phyloP scores from a whole-genome alignment of 2,888 invertebrate species.

The Oegoconia quadripuncta region DNA sequence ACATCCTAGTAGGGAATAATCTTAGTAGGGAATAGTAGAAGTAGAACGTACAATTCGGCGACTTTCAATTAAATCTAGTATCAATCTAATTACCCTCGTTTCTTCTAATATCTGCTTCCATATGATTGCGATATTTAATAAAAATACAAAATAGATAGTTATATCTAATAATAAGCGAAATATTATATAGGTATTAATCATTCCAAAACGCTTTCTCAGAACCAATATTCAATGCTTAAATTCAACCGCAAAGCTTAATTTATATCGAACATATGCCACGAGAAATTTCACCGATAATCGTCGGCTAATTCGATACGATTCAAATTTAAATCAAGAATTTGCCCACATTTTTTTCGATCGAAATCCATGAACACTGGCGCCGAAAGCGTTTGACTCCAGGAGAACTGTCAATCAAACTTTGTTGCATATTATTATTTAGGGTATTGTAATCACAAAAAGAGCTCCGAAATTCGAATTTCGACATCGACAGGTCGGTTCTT shows the following conservation, averaged over 20 bases:
- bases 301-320: constrained; percentile 65
- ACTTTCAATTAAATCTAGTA: too few relatives aligned
- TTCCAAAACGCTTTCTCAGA: constrained; percentile 14
- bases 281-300: constrained; percentile 69
- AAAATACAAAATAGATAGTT: too few relatives aligned
- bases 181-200: too few relatives aligned
- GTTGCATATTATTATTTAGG: constrained; percentile 65
- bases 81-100: too few relatives aligned
- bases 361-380: constrained; percentile 36
- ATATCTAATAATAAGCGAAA: too few relatives aligned
- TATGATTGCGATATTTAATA: too few relatives aligned
- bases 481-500: constrained; percentile 46
- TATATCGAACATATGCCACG: constrained; percentile 70
- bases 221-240: constrained; percentile 21
- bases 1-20: too few relatives aligned
- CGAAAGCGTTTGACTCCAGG: constrained; percentile 32
- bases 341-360: constrained; percentile 37
- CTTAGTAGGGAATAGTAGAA: too few relatives aligned
- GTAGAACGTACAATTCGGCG: too few relatives aligned
- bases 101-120: too few relatives aligned
- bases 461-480: constrained; percentile 37
- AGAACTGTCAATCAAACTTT: constrained; percentile 66
- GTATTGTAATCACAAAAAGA: constrained; percentile 46
- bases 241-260: constrained; percentile 36
- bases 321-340: constrained; percentile 35